phyloP scores from a whole-genome alignment of 2,113 vertebrate species.

The Nansenia antarctica region DNA sequence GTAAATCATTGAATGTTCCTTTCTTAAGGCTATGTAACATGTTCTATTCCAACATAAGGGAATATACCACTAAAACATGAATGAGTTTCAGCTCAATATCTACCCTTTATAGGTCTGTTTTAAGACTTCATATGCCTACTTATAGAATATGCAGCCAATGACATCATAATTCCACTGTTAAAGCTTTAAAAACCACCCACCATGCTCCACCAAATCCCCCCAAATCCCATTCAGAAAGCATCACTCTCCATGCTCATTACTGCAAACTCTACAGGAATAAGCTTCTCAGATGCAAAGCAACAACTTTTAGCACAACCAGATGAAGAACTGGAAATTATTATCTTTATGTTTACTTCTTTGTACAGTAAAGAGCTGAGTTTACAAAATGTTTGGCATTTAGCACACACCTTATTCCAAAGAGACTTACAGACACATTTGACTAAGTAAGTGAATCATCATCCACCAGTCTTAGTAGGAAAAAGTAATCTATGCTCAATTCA shows the following conservation, averaged over 20 bases:
- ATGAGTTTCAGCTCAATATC: constrained; percentile 38
- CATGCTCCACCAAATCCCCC: neutral
- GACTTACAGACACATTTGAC: too few species aligned
- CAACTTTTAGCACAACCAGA: neutral
- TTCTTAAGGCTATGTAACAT: too few species aligned
- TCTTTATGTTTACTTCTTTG: too few species aligned
- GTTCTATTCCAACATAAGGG: constrained; percentile 55
- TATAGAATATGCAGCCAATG: constrained; percentile 41
- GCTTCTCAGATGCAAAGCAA: neutral
- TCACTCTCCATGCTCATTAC: neutral
- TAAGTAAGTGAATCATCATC: too few species aligned
- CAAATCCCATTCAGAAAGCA: neutral
- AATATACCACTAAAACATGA: constrained; percentile 55
- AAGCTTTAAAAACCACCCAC: constrained; percentile 38
- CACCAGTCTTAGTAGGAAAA: too few species aligned
- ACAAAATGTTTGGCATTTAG: too few species aligned
- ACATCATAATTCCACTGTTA: constrained; percentile 41
- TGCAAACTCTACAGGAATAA: constrained; percentile 1
- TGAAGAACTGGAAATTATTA: neutral
- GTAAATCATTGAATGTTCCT: too few species aligned
- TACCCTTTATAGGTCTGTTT: constrained; percentile 43
- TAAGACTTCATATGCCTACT: constrained; percentile 37
- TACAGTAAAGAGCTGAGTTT: too few species aligned
- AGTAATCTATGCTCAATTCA: too few species aligned
- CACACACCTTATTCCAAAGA: too few species aligned